Conservation (phyloP, 2,888 invertebrate species). For the Eupithecia tripunctaria region DNA sequence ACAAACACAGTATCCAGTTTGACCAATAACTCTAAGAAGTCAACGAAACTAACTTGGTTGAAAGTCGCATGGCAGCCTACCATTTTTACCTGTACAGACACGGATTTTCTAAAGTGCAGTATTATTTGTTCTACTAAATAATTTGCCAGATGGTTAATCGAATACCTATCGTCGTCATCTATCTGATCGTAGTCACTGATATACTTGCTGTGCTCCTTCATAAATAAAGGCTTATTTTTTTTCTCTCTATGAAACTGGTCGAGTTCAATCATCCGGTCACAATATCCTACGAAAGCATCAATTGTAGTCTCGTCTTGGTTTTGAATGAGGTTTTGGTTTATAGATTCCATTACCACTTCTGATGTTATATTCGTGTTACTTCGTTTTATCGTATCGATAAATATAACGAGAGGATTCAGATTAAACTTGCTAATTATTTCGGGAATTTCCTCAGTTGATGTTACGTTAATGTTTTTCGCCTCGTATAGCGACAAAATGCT, state of each 20-base stretch:
- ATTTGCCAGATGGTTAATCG: not conserved
- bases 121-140: not conserved
- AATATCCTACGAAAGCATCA: not conserved
- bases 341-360: not conserved
- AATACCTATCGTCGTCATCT: not conserved
- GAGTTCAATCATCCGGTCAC: not conserved
- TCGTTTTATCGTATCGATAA: not conserved
- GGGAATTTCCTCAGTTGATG: not conserved
- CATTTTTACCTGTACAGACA: not conserved
- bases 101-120: not conserved
- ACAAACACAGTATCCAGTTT: not conserved
- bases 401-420: not conserved
- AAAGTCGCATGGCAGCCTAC: not conserved
- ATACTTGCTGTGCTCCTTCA: not conserved
- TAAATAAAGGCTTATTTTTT: not conserved
- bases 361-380: not conserved
- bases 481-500: not conserved
- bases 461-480: not conserved
- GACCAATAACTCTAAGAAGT: not conserved
- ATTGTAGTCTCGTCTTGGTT: not conserved
- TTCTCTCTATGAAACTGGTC: not conserved
- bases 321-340: not conserved
- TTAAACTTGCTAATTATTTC: not conserved
- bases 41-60: not conserved
- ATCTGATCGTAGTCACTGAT: not conserved